Conservation (phyloP, 2,113 vertebrate species). For the Cynopterus brachyotis region DNA sequence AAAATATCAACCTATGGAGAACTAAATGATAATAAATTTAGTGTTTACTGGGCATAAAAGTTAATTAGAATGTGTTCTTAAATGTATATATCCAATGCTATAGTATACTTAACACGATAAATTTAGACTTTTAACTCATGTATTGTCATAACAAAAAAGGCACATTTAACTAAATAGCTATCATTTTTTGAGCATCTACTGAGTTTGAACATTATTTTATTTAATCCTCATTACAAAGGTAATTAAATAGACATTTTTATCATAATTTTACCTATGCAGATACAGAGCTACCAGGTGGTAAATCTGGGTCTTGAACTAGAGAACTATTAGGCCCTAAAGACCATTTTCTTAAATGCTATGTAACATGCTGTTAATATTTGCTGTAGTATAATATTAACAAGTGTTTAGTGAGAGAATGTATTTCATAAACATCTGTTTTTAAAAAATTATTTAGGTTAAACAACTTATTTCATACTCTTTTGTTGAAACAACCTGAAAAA, state of each 20-base stretch:
- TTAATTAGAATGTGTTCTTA: neutral
- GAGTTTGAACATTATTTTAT: slow-evolving; percentile 24
- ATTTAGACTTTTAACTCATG: neutral
- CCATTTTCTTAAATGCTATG: neutral
- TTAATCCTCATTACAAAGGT: neutral
- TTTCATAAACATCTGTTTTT: slow-evolving; percentile 10
- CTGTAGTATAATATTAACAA: slow-evolving; percentile 11
- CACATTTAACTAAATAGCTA: neutral
- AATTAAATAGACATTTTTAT: neutral
- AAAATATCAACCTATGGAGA: neutral
- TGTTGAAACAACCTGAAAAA: slow-evolving; percentile 29
- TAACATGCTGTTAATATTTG: neutral
- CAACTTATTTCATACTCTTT: slow-evolving; percentile 22
- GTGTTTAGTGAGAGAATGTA: neutral
- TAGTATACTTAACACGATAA: neutral
- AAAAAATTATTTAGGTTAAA: slow-evolving; percentile 29
- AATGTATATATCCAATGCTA: neutral
- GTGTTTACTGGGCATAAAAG: neutral
- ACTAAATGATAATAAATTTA: neutral
- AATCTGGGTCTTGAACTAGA: neutral
- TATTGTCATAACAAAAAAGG: neutral
- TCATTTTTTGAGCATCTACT: slow-evolving; percentile 15
- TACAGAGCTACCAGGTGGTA: neutral
- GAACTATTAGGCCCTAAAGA: neutral
- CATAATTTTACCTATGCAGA: neutral